phyloP scores from a whole-genome alignment of 35 echinoderm and acorn worm species.

The Anneissia japonica region DNA sequence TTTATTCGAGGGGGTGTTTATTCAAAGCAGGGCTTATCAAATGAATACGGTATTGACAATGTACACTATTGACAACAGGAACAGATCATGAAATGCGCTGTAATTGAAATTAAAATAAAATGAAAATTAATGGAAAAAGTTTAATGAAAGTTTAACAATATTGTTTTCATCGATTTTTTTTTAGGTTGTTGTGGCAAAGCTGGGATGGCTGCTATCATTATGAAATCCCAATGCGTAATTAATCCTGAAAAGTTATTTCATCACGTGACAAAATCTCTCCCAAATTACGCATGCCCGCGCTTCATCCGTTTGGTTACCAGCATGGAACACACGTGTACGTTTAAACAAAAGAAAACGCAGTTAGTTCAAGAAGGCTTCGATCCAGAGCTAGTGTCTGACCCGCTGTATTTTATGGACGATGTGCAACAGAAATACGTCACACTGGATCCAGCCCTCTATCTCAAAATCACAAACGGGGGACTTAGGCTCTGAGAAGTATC shows the following conservation, averaged over 20 bases:
- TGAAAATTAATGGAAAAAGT: too few relatives aligned
- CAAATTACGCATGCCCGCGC: constrained; percentile 88
- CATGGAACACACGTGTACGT: constrained; percentile 83
- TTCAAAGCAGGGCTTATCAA: too few relatives aligned
- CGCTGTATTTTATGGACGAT: constrained; percentile 60
- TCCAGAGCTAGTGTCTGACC: constrained; percentile 45
- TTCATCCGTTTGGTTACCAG: constrained; percentile 52
- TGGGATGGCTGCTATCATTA: constrained; percentile 72
- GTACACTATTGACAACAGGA: too few relatives aligned
- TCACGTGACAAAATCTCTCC: constrained; percentile 56
- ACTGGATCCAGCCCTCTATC: constrained; percentile 41
- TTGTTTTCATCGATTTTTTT: too few relatives aligned
- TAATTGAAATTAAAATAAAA: too few relatives aligned
- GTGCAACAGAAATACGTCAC: constrained; percentile 35
- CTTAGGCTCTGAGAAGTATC: constrained; percentile 43
- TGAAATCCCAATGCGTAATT: constrained; percentile 29
- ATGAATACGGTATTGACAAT: too few relatives aligned
- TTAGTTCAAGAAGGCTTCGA: constrained; percentile 91
- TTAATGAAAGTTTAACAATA: too few relatives aligned
- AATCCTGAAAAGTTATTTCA: constrained; percentile 49
- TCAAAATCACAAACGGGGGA: constrained; percentile 55
- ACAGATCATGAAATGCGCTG: too few relatives aligned
- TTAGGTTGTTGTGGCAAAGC: constrained; percentile 90
- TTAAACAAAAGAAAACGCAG: constrained; percentile 74
- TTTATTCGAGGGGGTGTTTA: too few relatives aligned